Base-by-base conservation (phyloP, 2,888 invertebrate species). In the Orthosia gracilis region DNA sequence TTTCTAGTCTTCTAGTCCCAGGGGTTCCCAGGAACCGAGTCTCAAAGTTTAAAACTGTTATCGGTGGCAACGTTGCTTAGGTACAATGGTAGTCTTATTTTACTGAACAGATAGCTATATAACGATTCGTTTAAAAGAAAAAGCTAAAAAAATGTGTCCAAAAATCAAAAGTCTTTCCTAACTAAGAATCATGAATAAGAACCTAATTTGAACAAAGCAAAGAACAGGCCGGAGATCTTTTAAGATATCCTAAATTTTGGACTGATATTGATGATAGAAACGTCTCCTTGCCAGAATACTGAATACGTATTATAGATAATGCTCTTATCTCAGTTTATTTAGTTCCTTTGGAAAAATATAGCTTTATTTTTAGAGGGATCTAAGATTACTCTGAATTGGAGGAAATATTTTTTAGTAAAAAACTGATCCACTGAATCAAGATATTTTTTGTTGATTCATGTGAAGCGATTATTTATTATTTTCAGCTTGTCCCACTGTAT, bases 241-340 rank as follows among this genome's bases (percentile, higher is more conserved):
- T 18, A 64, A 67, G 58, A 76, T 75, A 76, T 21, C 9, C 47
- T 40, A 26, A 18, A 64, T 77, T 64, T 26, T 69, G 5, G 9
- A 54, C 31, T 54, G 23, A 62, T 67, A 62, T 75, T 62, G 49
- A 49, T 54, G 47, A 69, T n/a, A 47, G 13, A 49, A 71, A 21
- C 15, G 31, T 54, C 15, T 12, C 50, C 49, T 45, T 40, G 12
- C 26, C 23, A 15, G 17, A 64, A 50, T 15, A 18, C 65, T 59
- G 21, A 58, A 47, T 31, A 58, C 1, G 12, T 76, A 52, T n/a
- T 26, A 31, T 15, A 13, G 13, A 55, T 57, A 57, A 76, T 58
- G 52, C 68, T 47, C 47, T 62, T 52, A 76, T 76, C 31, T 64
- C 18, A 26, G 23, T 47, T 59, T 47, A 15, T 69, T 54, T 52